Base-by-base conservation (phyloP, 2,888 invertebrate genomes). In the Axea sp. region DNA sequence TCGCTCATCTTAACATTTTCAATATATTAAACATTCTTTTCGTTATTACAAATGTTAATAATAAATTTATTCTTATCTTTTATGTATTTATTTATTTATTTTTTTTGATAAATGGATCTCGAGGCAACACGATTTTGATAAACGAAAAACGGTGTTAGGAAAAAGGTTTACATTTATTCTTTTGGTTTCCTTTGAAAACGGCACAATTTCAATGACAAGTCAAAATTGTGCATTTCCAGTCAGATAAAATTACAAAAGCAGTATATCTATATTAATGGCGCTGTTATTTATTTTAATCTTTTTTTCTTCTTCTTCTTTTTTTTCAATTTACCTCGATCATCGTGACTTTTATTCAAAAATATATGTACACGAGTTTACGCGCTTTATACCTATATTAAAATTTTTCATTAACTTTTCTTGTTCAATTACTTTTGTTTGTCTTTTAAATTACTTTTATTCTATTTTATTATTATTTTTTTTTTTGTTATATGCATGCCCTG, bases 11-110 rank as follows among this genome's bases (percentile, higher is more conserved):
- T 28, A 72, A 82, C 78, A 78, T 83, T 69, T 75, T 82, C 76
- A 80, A 82, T 82, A 84, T 84, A 84, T 82, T 81, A 82, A 80
- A 82, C 82, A 81, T 83, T 79, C 81, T 76, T 80, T 76, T 76
- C 78, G 77, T 82, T 76, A 78, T 82, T 84, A 84, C 79, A 82
- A 82, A 84, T 83, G 81, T 80, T 77, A 77, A 82, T 82, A 82
- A 81, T 82, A 81, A 78, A 81, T 79, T 64, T 71, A 31, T 24
- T 3, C n/a, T n/a, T n/a, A n/a, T 22, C 19, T 37, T 30, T 19
- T 9, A 8, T n/a, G n/a, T n/a, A n/a, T n/a, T n/a, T n/a, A n/a
- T n/a, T 33, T 17, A 53, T 35, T 55, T 45, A 4, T 19, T 28
- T 11, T n/a, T 60, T 60, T 45, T 39, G 57, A 41, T 51, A 60